Evolutionary conservation across 2,113 vertebrate species (phyloP).

Genomic region (Piprites chloris): DNA sequence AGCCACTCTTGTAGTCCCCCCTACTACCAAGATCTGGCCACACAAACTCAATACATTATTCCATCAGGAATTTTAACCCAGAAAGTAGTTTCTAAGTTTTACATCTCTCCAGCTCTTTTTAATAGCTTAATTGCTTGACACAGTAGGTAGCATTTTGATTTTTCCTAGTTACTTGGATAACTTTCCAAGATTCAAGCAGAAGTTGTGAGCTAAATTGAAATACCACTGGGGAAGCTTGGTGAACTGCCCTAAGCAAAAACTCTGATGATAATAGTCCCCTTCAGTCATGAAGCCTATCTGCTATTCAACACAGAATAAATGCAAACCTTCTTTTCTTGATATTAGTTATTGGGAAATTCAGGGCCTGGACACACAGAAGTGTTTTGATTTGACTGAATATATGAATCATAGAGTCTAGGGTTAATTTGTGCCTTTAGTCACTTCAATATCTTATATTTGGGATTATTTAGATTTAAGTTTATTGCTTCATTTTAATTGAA

Average conservation of each 20-base stretch:
- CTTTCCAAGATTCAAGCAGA: not conserved
- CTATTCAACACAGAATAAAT: not conserved
- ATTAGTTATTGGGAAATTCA: not conserved
- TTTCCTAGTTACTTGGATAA: not conserved
- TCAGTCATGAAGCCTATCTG: not conserved
- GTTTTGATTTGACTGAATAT: not conserved
- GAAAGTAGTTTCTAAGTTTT: not conserved
- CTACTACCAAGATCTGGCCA: not conserved
- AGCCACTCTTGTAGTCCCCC: not conserved
- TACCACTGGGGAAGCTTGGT: not conserved
- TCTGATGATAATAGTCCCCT: not conserved
- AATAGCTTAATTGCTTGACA: not conserved
- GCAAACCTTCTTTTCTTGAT: not conserved
- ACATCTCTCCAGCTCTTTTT: not conserved
- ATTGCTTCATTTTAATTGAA: not conserved
- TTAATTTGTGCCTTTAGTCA: not conserved
- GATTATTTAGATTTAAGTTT: not conserved
- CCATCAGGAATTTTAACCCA: not conserved
- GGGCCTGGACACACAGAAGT: not conserved
- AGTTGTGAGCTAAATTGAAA: not conserved
- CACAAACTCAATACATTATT: not conserved
- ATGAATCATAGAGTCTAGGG: not conserved
- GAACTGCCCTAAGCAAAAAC: not conserved
- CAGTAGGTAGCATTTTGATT: not conserved
- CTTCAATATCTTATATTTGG: not conserved